Conservation (phyloP, 2,797 vertebrate species). For the Sciurus vulgaris region DNA sequence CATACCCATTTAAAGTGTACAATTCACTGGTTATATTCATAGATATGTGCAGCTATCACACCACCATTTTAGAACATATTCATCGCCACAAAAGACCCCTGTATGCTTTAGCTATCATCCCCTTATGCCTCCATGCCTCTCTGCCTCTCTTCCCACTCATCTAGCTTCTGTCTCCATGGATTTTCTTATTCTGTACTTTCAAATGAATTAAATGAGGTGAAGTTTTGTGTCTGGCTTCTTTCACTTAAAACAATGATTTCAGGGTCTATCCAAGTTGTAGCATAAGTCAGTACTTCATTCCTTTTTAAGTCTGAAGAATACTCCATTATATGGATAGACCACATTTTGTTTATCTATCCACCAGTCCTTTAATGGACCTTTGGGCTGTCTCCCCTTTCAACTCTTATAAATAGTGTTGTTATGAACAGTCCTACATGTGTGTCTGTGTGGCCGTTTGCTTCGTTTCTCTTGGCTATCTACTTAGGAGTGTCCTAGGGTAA, state of each 20-base stretch:
- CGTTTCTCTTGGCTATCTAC: not conserved
- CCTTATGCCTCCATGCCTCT: not conserved
- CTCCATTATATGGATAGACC: not conserved
- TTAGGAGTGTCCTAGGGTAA: not conserved
- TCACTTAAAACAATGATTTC: not conserved
- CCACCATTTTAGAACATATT: not conserved
- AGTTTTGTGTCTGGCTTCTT: not conserved
- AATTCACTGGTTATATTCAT: not conserved
- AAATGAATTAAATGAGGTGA: not conserved
- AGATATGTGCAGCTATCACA: not conserved
- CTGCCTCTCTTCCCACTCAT: not conserved
- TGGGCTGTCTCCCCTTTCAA: not conserved
- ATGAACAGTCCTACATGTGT: not conserved
- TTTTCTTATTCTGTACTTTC: slow-evolving; percentile 22
- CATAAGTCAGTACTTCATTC: not conserved
- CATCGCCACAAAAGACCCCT: not conserved
- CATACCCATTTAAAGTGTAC: not conserved
- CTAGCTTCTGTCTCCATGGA: not conserved
- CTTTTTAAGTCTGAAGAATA: slow-evolving; percentile 34
- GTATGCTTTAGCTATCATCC: not conserved
- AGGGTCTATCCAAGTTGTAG: not conserved
- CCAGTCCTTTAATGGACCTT: not conserved
- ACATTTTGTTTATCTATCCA: not conserved
- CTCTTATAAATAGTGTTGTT: not conserved
- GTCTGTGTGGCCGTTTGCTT: not conserved